Conservation (phyloP, 2,113 vertebrate species). For the Vicugna pacos region DNA sequence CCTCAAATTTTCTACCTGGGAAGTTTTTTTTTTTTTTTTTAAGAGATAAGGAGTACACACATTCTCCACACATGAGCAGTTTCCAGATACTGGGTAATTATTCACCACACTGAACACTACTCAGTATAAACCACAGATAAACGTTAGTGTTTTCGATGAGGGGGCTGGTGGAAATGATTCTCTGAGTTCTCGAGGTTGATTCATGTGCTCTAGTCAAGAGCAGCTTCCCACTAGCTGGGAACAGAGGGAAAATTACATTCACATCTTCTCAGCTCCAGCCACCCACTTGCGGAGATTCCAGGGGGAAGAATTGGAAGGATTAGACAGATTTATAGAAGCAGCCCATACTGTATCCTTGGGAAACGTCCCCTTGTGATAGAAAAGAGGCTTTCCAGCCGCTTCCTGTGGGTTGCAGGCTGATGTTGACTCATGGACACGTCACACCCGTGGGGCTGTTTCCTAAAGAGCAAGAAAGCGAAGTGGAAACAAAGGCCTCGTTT, state of each 20-base stretch:
- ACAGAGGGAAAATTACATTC: neutral
- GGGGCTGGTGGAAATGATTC: neutral
- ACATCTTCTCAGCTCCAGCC: neutral
- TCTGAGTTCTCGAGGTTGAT: neutral
- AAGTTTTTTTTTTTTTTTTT: neutral
- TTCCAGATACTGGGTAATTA: neutral
- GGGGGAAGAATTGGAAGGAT: neutral
- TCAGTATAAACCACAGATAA: neutral
- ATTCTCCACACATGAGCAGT: neutral
- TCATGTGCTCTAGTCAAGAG: neutral
- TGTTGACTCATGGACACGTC: neutral
- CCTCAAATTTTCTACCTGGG: neutral
- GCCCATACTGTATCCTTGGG: constrained; percentile 14
- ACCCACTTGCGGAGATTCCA: constrained; percentile 39
- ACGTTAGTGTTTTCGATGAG: neutral
- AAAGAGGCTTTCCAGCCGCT: neutral
- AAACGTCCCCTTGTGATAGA: constrained; percentile 31
- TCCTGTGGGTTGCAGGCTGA: neutral
- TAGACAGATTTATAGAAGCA: constrained; percentile 46
- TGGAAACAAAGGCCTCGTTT: neutral
- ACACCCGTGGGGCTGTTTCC: neutral
- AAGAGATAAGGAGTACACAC: neutral
- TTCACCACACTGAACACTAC: neutral
- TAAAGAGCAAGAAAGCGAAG: neutral
- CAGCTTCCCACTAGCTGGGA: neutral